Evolutionary conservation across 2,113 vertebrate genomes (phyloP), one percentile per base, ranked within the genome.

Genomic region (Caranx melampygus): DNA sequence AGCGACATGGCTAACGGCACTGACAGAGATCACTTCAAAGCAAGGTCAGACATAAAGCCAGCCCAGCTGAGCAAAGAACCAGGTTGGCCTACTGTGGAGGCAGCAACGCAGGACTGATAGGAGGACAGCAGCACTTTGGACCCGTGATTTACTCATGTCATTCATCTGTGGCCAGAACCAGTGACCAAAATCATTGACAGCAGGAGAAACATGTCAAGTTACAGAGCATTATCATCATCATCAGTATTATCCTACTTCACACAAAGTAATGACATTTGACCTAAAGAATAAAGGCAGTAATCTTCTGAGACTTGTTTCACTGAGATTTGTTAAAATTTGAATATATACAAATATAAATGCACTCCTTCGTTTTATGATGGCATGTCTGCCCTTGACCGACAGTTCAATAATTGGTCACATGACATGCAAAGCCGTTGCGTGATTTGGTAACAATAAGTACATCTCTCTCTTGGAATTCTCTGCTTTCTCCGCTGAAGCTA

Each of bases 21-120:
- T 81, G 87, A 76, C 79, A 81, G 84, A 88, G 87, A 90, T 91
- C 90, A 88, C 82, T 76, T 71, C 37, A 66, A 72, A 81, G 87
- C 87, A 91, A 94, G 91, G 92, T 93, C 91, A 91, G 81, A 65
- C 66, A 58, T 16, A 52, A 12, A 31, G 72, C 26, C 31, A 4
- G n/a, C 26, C 67, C 12, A n/a, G 59, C 26, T 68, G 66, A 79
- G 67, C 26, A 34, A 83, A 49, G 75, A 72, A 75, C 18, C 35
- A 45, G 66, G 47, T 62, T 67, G 62, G 49, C 35, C 40, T 40
- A 62, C 31, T 47, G 51, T 54, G 78, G 76, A 47, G 54, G 40
- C 9, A 60, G 60, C 34, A 63, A 10, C 13, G 2, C 31, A 42
- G 5, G 0, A 3, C 40, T 55, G 45, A 51, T 44, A 64, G 18